These are phyloP conservation scores for Verasper variegatus DNA, from an alignment of 2,113 vertebrate species.

Conservation along the genomic window DNA sequence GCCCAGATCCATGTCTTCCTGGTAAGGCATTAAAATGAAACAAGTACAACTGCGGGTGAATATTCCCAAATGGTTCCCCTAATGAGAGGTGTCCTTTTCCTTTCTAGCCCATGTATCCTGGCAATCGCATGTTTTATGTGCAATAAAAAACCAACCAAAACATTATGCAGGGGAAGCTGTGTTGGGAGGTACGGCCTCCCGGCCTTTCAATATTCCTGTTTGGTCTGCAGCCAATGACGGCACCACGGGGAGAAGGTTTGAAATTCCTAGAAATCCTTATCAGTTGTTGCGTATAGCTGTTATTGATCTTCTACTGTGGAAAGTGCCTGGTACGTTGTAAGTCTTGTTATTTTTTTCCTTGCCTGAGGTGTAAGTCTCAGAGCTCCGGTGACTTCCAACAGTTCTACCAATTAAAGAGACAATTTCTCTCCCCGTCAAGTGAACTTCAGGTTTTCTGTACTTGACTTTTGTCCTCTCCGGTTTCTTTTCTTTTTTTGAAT, in stretches of 20 bases:
- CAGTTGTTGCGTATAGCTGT: slow-evolving; percentile 51
- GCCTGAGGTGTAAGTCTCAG: slow-evolving; percentile 27
- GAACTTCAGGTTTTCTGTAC: slow-evolving; percentile 40
- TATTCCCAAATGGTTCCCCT: slow-evolving; percentile 1
- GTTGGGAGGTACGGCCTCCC: slow-evolving; percentile 36
- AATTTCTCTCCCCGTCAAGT: slow-evolving; percentile 38
- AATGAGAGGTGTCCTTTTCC: slow-evolving; percentile 15
- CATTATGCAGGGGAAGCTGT: slow-evolving; percentile 27
- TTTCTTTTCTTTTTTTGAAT: slow-evolving; percentile 16
- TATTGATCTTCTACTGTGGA: slow-evolving; percentile 74
- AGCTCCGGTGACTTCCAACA: slow-evolving; percentile 40
- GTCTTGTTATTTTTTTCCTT: slow-evolving; percentile 26
- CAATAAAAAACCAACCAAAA: not conserved
- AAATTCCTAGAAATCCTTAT: slow-evolving; percentile 80
- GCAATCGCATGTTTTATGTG: not conserved
- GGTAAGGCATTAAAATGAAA: slow-evolving; percentile 38
- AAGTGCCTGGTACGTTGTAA: slow-evolving; percentile 24
- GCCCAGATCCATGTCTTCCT: slow-evolving; percentile 53
- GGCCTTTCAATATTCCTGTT: slow-evolving; percentile 68
- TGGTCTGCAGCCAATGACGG: slow-evolving; percentile 52
- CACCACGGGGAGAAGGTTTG: slow-evolving; percentile 64
- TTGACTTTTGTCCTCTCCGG: slow-evolving; percentile 60
- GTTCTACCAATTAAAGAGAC: slow-evolving; percentile 48
- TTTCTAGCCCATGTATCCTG: not conserved
- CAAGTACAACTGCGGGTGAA: slow-evolving; percentile 20